Conservation (phyloP, 2,113 vertebrate genomes). For the Eurypyga helias region DNA sequence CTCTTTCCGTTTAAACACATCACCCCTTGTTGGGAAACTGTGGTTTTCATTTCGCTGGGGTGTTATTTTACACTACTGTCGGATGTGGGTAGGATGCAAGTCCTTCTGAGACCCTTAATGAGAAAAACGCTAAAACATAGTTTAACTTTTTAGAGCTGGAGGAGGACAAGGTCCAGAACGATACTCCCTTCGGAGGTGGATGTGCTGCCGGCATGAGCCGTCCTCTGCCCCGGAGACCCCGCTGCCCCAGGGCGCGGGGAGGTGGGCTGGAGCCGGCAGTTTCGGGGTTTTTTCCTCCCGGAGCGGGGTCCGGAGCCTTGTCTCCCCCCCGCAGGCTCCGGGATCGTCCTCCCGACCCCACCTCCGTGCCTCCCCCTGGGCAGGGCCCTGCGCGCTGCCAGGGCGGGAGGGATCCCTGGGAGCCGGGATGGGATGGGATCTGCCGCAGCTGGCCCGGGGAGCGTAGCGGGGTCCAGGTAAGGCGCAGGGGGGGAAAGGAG, state of each 20-base stretch:
- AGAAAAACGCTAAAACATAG: rapidly evolving
- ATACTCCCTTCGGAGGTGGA: rapidly evolving
- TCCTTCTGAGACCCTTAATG: not conserved
- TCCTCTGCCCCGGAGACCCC: too few species aligned
- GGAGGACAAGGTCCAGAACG: too few species aligned
- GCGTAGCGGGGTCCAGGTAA: not conserved
- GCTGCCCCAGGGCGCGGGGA: too few species aligned
- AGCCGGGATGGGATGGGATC: too few species aligned
- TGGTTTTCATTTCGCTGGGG: not conserved
- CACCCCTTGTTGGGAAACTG: not conserved
- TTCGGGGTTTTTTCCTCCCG: too few species aligned
- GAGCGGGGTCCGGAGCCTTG: too few species aligned
- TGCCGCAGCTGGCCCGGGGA: not conserved
- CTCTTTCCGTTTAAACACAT: too few species aligned
- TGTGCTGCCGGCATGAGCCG: too few species aligned
- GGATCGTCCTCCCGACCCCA: not conserved
- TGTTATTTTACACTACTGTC: rapidly evolving
- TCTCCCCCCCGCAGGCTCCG: not conserved
- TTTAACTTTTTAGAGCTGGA: not conserved
- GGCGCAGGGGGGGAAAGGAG: not conserved
- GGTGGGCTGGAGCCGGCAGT: too few species aligned
- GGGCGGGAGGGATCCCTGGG: not conserved
- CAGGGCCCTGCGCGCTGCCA: constrained; percentile 2
- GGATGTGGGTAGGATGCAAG: rapidly evolving
- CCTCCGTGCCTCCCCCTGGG: constrained; percentile 40